phyloP scores from a whole-genome alignment of 2,888 invertebrate genomes.

The Congeria kusceri region DNA sequence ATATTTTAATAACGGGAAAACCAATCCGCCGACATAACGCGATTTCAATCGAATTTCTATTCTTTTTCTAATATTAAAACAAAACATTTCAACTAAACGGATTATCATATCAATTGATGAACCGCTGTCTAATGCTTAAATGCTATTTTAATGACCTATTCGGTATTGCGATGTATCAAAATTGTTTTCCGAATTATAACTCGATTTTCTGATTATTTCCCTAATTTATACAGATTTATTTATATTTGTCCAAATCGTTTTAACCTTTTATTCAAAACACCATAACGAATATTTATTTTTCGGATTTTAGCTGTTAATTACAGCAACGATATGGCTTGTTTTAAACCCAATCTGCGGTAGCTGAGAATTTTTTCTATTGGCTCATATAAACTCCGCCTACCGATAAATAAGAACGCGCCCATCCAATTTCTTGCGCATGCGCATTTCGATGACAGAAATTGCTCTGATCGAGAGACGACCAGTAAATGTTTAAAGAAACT shows the following conservation, averaged over 20 bases:
- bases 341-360: too few species aligned
- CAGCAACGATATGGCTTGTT: not conserved
- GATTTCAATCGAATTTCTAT: constrained; percentile 8
- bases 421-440: too few species aligned
- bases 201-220: constrained; percentile 48
- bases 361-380: constrained; percentile 30
- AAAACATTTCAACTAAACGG: constrained; percentile 46
- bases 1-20: constrained; percentile 13
- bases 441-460: too few species aligned
- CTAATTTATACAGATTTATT: constrained; percentile 42
- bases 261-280: not conserved
- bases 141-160: constrained; percentile 51
- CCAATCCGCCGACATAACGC: constrained; percentile 16
- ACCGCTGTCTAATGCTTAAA: constrained; percentile 44
- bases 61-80: constrained; percentile 10
- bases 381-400: constrained; percentile 24
- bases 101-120: constrained; percentile 39
- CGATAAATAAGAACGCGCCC: constrained; percentile 18
- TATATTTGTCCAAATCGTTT: constrained; percentile 14
- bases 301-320: not conserved
- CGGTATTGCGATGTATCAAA: constrained; percentile 27
- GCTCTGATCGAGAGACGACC: too few species aligned
- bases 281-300: constrained; percentile 4
- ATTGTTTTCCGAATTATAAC: constrained; percentile 59
- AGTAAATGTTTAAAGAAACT: too few species aligned